A percentile compares a stretch with the other conserved stretches of the same genome.
Evolutionary conservation across 2,113 vertebrate species (phyloP).

Genomic region (Heterochromis multidens): DNA sequence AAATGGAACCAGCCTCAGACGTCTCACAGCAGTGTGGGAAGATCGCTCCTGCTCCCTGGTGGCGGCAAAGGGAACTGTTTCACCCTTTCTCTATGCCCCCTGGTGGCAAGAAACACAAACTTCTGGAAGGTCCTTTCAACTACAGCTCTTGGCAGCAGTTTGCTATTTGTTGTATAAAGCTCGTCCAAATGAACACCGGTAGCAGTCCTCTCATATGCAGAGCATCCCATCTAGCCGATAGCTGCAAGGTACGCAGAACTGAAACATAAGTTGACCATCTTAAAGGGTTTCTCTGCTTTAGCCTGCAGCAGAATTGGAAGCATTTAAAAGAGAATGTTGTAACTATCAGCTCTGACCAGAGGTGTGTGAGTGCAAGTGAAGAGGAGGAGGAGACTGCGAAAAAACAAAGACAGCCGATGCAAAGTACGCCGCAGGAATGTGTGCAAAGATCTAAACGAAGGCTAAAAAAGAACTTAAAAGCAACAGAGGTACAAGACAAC

Average conservation of each 20-base stretch:
- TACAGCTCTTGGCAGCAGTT: conserved; percentile 21
- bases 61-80: conserved; percentile 19
- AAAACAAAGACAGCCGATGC: conserved; percentile 5
- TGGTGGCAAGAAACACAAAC: conserved; percentile 40
- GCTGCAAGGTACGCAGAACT: conserved; percentile 6
- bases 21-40: neutral
- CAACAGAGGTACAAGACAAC: conserved; percentile 3
- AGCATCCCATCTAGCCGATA: conserved; percentile 1
- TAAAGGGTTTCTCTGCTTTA: conserved; percentile 21
- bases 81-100: conserved; percentile 4
- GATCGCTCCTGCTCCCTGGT: conserved; percentile 73
- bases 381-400: conserved; percentile 19
- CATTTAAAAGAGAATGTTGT: conserved; percentile 49
- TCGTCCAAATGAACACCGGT: conserved; percentile 5
- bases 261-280: conserved; percentile 37
- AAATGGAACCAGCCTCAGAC: conserved; percentile 59
- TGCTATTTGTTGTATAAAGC: conserved; percentile 4
- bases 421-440: neutral
- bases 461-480: neutral
- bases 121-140: neutral
- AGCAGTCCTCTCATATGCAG: conserved; percentile 16
- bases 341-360: conserved; percentile 58
- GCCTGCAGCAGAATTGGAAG: conserved; percentile 61
- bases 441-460: neutral
- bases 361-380: conserved; percentile 27